Base-by-base conservation (phyloP, 92 coral and sea anemone species). In the Parazoanthus swiftii region DNA sequence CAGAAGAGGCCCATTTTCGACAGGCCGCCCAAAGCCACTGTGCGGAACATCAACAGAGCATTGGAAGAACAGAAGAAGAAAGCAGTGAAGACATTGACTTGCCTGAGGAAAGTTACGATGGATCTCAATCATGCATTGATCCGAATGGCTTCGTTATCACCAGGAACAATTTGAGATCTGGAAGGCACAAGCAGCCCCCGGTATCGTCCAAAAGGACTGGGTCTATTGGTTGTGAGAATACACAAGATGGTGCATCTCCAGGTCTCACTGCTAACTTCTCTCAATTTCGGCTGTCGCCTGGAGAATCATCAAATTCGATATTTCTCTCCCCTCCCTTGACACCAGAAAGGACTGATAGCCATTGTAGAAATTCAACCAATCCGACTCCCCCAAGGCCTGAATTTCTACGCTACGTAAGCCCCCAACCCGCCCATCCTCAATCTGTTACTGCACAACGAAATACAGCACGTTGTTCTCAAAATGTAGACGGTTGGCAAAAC, bases 251-350 rank as follows among this genome's bases (percentile, higher is more conserved):
- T 37, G 51, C 79, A 16, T 76, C 79, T 8, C 79, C 29, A 6
- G 79, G 79, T 6, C 48, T 76, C 48, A 39, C 48, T 20, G 0
- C 11, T 5, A 9, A 18, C 54, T 25, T 76, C 79, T 76, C 79
- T 76, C 8, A 44, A 6, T 76, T 16, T 54, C 14, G 54, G 20
- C 20, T 76, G 46, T 76, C 79, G 42, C 79, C 79, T 36, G 33
- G 43, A 74, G 15, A 23, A 74, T 21, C 79, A 35, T 18, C 46
- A 74, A 6, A 38, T 35, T 14, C 79, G 46, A 37, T 43, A 48
- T 74, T 74, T 74, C 50, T 23, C 79, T 74, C 79, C 10, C 79
- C 79, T 74, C 79, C 79, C 79, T 37, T 21, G 46, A 74, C 48
- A 14, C 51, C 79, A 76, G 79, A 76, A 39, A 76, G 79, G 15